Evolutionary conservation across 2,888 invertebrate genomes (phyloP).

Genomic region (Drosophila rellima): DNA sequence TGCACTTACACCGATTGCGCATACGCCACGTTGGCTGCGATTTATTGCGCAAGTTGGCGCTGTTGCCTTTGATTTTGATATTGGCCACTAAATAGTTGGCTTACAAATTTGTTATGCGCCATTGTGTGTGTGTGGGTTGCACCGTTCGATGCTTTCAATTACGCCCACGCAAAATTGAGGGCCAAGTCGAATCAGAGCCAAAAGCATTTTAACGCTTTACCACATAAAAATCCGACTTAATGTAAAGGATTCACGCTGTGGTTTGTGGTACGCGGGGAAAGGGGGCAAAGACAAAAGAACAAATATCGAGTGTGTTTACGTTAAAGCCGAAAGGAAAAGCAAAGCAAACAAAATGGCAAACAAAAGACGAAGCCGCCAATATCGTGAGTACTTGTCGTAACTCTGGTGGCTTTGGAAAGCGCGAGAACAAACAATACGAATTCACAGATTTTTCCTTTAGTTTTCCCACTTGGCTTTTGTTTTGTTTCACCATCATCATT

Average conservation of each 20-base stretch:
- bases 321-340: conserved; percentile 64
- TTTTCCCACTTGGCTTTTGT: conserved; percentile 51
- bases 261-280: not conserved
- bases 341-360: conserved; percentile 66
- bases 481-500: conserved; percentile 45
- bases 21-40: conserved; percentile 66
- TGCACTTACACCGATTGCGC: conserved; percentile 64
- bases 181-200: conserved; percentile 26
- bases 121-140: conserved; percentile 37
- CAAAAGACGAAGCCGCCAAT: conserved; percentile 39
- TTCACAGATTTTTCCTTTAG: conserved; percentile 47
- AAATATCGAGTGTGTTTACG: conserved; percentile 79
- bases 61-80: conserved; percentile 64
- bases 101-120: conserved; percentile 71
- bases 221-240: conserved; percentile 72
- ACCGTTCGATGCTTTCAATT: conserved; percentile 67
- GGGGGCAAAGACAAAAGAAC: conserved; percentile 65
- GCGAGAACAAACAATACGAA: conserved; percentile 63
- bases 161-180: conserved; percentile 63
- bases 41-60: conserved; percentile 41
- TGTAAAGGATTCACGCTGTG: conserved; percentile 67
- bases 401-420: conserved; percentile 26
- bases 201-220: conserved; percentile 50
- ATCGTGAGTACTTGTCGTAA: not conserved
- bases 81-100: conserved; percentile 77